Percentiles rank a stretch among this genome's conserved stretches.
Evolutionary conservation across 2,888 invertebrate genomes (phyloP).

Genomic region (Caenorhabditis uteleia): DNA sequence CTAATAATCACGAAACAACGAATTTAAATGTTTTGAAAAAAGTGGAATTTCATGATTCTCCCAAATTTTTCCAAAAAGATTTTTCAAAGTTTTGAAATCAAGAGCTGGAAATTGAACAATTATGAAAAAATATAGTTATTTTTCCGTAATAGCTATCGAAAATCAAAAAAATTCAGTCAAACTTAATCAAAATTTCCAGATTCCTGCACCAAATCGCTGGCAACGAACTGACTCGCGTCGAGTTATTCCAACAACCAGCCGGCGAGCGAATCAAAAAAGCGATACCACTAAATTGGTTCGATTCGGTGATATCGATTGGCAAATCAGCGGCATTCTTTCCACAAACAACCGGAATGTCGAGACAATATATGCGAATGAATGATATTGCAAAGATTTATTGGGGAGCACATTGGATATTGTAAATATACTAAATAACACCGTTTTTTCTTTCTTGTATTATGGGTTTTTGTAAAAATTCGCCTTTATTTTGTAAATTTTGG

Average conservation of each 20-base stretch:
- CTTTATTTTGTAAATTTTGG: too few relatives aligned
- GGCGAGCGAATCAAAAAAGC: not conserved
- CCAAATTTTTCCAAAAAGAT: too few relatives aligned
- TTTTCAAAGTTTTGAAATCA: too few relatives aligned
- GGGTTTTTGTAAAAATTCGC: too few relatives aligned
- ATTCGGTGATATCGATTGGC: conserved; percentile 37
- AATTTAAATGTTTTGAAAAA: too few relatives aligned
- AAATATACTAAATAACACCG: too few relatives aligned
- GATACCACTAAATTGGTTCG: conserved; percentile 32
- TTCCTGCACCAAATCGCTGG: conserved; percentile 34
- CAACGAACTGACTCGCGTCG: conserved; percentile 41
- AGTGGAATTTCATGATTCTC: too few relatives aligned
- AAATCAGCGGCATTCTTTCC: conserved; percentile 17
- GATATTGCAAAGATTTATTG: conserved; percentile 47
- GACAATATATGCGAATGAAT: conserved; percentile 32
- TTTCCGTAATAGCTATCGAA: too few relatives aligned
- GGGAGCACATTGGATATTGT: conserved; percentile 32
- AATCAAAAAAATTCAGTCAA: not conserved
- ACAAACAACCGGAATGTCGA: conserved; percentile 29
- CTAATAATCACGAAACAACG: too few relatives aligned
- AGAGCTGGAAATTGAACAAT: too few relatives aligned
- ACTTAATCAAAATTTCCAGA: conserved; percentile 7
- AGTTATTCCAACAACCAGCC: conserved; percentile 19
- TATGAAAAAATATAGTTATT: too few relatives aligned
- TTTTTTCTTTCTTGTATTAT: too few relatives aligned